Evolutionary conservation across 2,888 invertebrate genomes (phyloP), one percentile per base, ranked within the genome.

Genomic region (Taenaris catops): DNA sequence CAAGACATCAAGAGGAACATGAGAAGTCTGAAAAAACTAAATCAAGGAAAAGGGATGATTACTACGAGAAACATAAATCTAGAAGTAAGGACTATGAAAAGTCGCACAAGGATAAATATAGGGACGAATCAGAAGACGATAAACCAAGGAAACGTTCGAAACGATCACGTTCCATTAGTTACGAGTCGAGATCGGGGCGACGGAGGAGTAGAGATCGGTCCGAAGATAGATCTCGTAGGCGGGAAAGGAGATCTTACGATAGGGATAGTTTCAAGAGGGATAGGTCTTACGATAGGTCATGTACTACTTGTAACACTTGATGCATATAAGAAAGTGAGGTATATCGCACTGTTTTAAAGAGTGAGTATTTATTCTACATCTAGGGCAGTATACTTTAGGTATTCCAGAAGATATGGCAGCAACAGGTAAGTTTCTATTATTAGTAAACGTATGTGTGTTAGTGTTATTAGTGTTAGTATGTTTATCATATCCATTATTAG

Each of bases 121-220:
- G 78, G 55, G 81, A 78, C 5, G 75, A 72, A 4, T 76, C 78
- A 0, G 80, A 74, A 3, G 78, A 76, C 6, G 80, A 80, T 1
- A 60, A 73, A 41, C 56, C 68, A 16, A 61, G 61, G 54, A 81
- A 78, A 45, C 67, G 74, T 9, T 49, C 67, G 27, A 70, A 63
- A 41, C 64, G 79, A 16, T 80, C 81, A 37, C 73, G 74, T 3
- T 79, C 79, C 1, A 46, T 56, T n/a, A 79, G 76, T 46, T 70
- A 72, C 61, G 68, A 69, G 49, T 71, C 76, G 38, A 61, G 70
- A 10, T 63, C 72, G 39, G 65, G 60, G 2, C 58, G 69, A 28
- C 58, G 55, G 39, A 56, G 53, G 43, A 41, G 48, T 8, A 54
- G 63, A 47, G 68, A 70, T 26, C 51, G 66, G 12, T 64, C 67